Conservation (phyloP, 2,888 invertebrate genomes). For the Epicampocera succincta region DNA sequence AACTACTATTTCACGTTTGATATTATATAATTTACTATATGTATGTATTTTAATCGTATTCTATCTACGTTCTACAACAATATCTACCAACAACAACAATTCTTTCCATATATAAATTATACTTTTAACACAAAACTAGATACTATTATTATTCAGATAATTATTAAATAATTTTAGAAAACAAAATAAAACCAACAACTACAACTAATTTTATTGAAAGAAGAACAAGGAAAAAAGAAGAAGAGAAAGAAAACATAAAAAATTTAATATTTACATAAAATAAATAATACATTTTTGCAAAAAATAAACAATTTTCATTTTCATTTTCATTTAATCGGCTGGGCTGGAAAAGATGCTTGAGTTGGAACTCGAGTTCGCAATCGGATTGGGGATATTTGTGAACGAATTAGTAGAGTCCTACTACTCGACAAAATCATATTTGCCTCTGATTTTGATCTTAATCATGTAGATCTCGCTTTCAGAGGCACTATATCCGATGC, state of each 20-base stretch:
- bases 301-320: conserved; percentile 15
- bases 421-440: too few species aligned
- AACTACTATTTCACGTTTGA: conserved; percentile 45
- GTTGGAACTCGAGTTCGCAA: too few species aligned
- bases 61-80: conserved; percentile 36
- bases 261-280: conserved; percentile 63
- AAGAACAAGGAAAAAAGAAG: conserved; percentile 54
- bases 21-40: conserved; percentile 44
- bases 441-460: too few species aligned
- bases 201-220: conserved; percentile 71
- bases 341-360: too few species aligned
- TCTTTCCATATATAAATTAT: conserved; percentile 60
- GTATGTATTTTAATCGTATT: conserved; percentile 41
- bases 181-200: conserved; percentile 50
- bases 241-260: conserved; percentile 52
- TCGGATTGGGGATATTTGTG: too few species aligned
- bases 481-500: too few species aligned
- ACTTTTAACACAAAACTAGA: conserved; percentile 58
- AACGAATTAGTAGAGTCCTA: too few species aligned
- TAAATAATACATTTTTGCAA: conserved; percentile 72
- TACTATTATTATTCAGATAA: conserved; percentile 62
- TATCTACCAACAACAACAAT: conserved; percentile 45
- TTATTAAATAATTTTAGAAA: conserved; percentile 73
- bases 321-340: background rate
- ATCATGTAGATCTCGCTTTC: too few species aligned